Conservation (phyloP, 2,797 vertebrate genomes). For the Mallotus villosus region DNA sequence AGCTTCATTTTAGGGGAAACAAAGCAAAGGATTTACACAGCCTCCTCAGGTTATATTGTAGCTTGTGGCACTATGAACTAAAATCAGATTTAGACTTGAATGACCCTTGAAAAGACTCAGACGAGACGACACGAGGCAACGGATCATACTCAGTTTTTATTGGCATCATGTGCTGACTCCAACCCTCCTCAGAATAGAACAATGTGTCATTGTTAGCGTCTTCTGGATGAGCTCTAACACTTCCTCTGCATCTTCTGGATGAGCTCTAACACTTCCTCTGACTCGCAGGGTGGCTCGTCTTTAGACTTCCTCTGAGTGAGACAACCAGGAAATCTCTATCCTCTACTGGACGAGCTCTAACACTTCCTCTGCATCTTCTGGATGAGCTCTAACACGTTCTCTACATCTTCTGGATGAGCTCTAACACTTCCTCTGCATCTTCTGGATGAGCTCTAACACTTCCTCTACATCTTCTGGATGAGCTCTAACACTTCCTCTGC, state of each 20-base stretch:
- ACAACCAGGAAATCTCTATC: neutral
- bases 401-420: neutral
- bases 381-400: neutral
- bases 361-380: too few species aligned
- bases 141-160: too few species aligned
- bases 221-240: neutral
- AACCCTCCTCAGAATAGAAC: too few species aligned
- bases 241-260: too few species aligned
- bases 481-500: neutral
- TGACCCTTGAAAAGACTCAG: conserved; percentile 10
- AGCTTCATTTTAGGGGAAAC: neutral
- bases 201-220: too few species aligned
- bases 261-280: neutral
- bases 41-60: neutral
- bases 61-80: conserved; percentile 12
- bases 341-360: too few species aligned
- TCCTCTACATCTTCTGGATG: too few species aligned
- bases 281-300: neutral
- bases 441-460: neutral
- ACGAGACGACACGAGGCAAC: neutral
- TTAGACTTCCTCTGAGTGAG: neutral
- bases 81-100: conserved; percentile 6
- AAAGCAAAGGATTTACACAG: neutral
- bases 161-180: too few species aligned
- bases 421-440: neutral